These are phyloP conservation scores for Radopholus similis DNA, from an alignment of 1,140 invertebrate species.

Conservation along the genomic window DNA sequence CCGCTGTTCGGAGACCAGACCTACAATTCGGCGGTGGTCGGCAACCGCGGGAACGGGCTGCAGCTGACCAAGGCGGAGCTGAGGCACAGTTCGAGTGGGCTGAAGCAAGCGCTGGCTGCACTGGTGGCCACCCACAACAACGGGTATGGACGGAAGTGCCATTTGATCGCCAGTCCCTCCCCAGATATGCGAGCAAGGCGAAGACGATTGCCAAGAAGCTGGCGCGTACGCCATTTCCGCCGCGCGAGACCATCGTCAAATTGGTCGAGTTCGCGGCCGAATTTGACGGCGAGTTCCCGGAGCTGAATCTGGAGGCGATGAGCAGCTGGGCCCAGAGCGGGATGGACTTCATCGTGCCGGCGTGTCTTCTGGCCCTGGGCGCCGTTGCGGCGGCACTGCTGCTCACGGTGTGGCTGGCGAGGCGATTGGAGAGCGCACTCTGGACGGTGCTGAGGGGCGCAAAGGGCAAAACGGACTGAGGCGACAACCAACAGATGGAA, in stretches of 20 bases:
- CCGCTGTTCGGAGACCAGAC: conserved; percentile 55
- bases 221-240: conserved; percentile 11
- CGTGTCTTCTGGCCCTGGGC: too few relatives aligned
- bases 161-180: not conserved
- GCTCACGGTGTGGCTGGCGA: not conserved
- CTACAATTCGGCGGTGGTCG: conserved; percentile 37
- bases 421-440: not conserved
- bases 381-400: not conserved
- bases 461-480: not conserved
- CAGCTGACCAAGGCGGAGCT: conserved; percentile 19
- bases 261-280: conserved; percentile 20
- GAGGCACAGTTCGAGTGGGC: conserved; percentile 9
- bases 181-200: conserved; percentile 13
- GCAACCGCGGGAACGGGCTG: conserved; percentile 26
- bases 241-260: not conserved
- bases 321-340: conserved; percentile 1
- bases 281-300: conserved; percentile 19
- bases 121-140: conserved; percentile 25
- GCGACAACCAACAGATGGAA: too few relatives aligned
- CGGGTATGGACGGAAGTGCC: not conserved
- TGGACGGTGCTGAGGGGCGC: not conserved
- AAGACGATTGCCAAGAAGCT: conserved; percentile 10
- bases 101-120: conserved; percentile 11
- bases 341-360: not conserved
- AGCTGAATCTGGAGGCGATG: conserved; percentile 21